Conservation (phyloP, 2,113 vertebrate species). For the Mobula hypostoma region DNA sequence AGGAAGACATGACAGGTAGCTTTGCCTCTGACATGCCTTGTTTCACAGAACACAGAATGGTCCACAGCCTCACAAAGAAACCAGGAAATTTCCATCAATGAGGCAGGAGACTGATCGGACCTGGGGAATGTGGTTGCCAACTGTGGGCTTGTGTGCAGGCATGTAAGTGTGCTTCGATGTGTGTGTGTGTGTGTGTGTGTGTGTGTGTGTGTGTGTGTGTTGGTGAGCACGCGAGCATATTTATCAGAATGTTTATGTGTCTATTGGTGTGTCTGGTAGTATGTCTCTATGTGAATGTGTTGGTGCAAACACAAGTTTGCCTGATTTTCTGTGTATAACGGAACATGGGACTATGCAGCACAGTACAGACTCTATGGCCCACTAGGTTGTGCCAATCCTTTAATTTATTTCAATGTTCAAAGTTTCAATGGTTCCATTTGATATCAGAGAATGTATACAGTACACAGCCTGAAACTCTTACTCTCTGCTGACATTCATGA, state of each 20-base stretch:
- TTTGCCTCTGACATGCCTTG: constrained; percentile 26
- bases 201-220: background rate
- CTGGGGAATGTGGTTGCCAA: background rate
- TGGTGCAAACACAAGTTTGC: too few species aligned
- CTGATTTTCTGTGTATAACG: too few species aligned
- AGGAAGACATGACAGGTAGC: constrained; percentile 23
- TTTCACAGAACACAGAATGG: background rate
- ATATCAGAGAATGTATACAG: too few species aligned
- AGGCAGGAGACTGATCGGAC: background rate
- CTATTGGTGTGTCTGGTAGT: background rate
- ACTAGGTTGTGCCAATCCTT: too few species aligned
- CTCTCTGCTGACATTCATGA: too few species aligned
- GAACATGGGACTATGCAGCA: too few species aligned
- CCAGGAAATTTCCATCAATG: background rate
- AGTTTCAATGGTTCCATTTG: too few species aligned
- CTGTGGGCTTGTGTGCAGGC: background rate
- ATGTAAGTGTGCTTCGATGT: background rate
- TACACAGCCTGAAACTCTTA: too few species aligned
- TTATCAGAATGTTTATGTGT: background rate
- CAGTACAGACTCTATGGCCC: too few species aligned
- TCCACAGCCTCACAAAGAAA: background rate
- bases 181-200: background rate
- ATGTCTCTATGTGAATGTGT: background rate
- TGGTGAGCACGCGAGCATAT: background rate
- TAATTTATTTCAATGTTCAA: too few species aligned